Evolutionary conservation across 2,113 vertebrate species (phyloP).

Genomic region (Aythya baeri): DNA sequence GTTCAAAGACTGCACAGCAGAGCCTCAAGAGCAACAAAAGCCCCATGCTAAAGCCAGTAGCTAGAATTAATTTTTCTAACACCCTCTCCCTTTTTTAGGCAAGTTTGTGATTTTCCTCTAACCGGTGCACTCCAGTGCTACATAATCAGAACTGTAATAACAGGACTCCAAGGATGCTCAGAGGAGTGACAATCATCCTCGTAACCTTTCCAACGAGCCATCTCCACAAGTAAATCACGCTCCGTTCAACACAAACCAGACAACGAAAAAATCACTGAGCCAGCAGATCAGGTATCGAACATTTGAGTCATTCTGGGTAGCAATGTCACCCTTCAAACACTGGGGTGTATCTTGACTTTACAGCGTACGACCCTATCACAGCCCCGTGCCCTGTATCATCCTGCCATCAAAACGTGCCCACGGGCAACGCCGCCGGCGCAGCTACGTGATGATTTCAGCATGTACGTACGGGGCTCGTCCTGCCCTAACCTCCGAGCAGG

Average conservation of each 20-base stretch:
- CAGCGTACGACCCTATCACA: not conserved
- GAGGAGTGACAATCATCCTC: not conserved
- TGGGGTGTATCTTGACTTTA: not conserved
- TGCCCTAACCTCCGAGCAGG: conserved; percentile 1
- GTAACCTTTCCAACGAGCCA: not conserved
- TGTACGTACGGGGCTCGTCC: not conserved
- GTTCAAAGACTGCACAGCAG: not conserved
- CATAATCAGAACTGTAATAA: not conserved
- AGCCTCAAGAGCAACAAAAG: not conserved
- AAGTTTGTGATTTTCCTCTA: not conserved
- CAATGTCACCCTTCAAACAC: not conserved
- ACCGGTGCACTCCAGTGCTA: fast-evolving
- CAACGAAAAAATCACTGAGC: not conserved
- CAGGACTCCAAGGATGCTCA: not conserved
- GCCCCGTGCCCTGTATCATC: not conserved
- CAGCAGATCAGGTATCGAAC: not conserved
- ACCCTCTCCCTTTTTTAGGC: not conserved
- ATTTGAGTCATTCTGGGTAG: not conserved
- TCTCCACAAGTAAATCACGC: fast-evolving
- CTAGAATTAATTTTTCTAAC: not conserved
- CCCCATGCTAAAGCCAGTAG: not conserved
- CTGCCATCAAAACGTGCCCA: not conserved
- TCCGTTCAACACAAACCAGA: not conserved
- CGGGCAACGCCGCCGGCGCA: not conserved
- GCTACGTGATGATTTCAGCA: fast-evolving